A percentile compares a stretch with the other conserved stretches of the same genome.
Evolutionary conservation across 2,113 vertebrate species (phyloP).

Genomic region (Ursus arctos): DNA sequence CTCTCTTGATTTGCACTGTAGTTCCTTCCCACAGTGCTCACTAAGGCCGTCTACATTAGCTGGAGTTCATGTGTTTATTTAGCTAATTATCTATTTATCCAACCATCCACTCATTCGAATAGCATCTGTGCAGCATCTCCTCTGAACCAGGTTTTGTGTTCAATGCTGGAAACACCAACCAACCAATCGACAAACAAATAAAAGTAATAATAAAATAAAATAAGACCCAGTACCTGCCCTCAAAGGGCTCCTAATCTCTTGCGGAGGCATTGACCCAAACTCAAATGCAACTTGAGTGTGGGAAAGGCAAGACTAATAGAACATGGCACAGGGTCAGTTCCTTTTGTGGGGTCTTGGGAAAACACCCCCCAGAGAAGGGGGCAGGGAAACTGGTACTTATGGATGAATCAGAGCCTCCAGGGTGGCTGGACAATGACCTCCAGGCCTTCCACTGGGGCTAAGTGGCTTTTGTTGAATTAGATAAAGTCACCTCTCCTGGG

Average conservation of each 20-base stretch:
- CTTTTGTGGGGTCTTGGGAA: background rate
- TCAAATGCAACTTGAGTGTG: background rate
- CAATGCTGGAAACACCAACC: background rate
- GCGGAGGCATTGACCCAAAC: background rate
- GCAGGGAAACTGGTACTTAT: too few relatives aligned
- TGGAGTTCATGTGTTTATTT: background rate
- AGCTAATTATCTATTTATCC: background rate
- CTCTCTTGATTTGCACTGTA: background rate
- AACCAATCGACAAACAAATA: background rate
- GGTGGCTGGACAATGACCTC: background rate
- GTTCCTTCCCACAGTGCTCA: background rate
- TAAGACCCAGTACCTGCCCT: background rate
- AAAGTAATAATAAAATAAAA: background rate
- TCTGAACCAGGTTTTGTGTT: background rate
- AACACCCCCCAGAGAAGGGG: background rate
- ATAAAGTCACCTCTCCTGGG: background rate
- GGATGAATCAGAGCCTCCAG: background rate
- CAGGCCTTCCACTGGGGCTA: background rate
- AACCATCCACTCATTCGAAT: background rate
- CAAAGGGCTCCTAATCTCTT: background rate
- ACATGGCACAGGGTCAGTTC: too few relatives aligned
- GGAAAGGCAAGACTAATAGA: background rate
- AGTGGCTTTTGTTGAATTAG: background rate
- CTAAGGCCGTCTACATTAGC: background rate
- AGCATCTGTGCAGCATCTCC: background rate